These are phyloP conservation scores for Hyposoter dolosus DNA, from an alignment of 2,888 invertebrate genomes.

Conservation along the genomic window DNA sequence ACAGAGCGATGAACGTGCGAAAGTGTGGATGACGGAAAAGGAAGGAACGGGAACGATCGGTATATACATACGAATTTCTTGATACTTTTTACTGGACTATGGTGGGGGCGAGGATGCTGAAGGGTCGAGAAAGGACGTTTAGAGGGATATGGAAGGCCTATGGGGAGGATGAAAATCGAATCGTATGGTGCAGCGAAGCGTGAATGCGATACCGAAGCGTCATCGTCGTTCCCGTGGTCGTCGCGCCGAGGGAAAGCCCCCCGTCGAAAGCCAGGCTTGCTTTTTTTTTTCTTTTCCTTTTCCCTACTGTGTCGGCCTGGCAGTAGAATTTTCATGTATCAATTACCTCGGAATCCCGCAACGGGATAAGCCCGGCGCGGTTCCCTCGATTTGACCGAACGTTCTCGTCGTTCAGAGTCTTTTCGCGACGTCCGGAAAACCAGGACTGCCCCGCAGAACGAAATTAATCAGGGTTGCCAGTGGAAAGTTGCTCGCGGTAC, in stretches of 20 bases:
- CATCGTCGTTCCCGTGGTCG: conserved; percentile 73
- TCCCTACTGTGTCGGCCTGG: conserved; percentile 68
- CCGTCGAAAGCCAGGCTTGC: conserved; percentile 55
- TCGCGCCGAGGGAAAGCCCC: conserved; percentile 54
- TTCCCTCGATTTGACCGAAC: background rate
- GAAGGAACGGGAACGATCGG: conserved; percentile 66
- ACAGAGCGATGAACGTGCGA: conserved; percentile 66
- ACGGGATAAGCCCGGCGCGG: conserved; percentile 49
- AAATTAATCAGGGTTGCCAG: conserved; percentile 1
- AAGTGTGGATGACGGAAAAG: conserved; percentile 45
- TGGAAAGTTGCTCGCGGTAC: conserved; percentile 45
- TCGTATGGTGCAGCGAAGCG: conserved; percentile 78
- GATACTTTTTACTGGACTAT: conserved; percentile 50
- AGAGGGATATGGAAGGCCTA: conserved; percentile 54
- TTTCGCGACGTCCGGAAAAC: background rate
- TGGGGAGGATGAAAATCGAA: conserved; percentile 61
- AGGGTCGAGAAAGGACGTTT: conserved; percentile 51
- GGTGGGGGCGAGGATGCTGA: conserved; percentile 18
- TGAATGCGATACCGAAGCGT: conserved; percentile 82
- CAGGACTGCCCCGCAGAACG: background rate
- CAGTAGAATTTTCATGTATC: conserved; percentile 80
- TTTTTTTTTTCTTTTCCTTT: conserved; percentile 9
- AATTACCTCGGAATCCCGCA: conserved; percentile 75
- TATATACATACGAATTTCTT: conserved; percentile 41
- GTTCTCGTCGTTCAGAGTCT: background rate